Conservation (phyloP, 2,888 invertebrate species). For the Andrena haemorrhoa region DNA sequence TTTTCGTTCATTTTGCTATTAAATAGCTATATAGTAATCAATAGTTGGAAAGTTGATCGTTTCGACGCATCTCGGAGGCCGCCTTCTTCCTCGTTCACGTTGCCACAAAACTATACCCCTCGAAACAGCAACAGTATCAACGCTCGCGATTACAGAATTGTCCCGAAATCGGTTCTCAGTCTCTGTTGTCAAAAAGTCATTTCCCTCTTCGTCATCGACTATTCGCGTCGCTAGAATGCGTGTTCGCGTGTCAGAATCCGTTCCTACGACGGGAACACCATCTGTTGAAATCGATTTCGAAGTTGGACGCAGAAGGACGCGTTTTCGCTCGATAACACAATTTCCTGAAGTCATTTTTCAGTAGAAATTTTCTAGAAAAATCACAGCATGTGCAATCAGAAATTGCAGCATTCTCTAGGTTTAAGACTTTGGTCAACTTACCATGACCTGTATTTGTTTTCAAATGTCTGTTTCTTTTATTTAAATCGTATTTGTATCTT, state of each 20-base stretch:
- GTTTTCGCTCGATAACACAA: constrained; percentile 30
- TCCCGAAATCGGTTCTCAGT: constrained; percentile 21
- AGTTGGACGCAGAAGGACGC: background rate
- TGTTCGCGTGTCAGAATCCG: background rate
- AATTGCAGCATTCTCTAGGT: no score
- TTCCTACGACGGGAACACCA: constrained; percentile 26
- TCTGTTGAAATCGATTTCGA: constrained; percentile 27
- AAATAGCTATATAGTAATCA: constrained; percentile 24
- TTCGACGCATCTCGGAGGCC: constrained; percentile 21
- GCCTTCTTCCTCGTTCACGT: background rate
- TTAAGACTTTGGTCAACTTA: no score
- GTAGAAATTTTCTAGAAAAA: background rate
- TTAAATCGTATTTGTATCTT: background rate
- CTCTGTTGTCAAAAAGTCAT: constrained; percentile 62
- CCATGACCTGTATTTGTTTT: no score
- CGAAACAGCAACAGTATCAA: background rate
- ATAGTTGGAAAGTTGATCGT: constrained; percentile 15
- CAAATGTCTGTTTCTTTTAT: background rate
- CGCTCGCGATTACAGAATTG: background rate
- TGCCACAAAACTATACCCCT: background rate
- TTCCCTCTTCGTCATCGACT: constrained; percentile 32
- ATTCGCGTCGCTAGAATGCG: constrained; percentile 7
- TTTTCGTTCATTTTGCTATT: constrained; percentile 41
- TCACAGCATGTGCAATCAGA: no score
- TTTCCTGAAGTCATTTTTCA: background rate